Percentiles rank a stretch among this genome's conserved stretches.
Evolutionary conservation across 2,113 vertebrate species (phyloP).

Genomic region (Pontoporia blainvillei): DNA sequence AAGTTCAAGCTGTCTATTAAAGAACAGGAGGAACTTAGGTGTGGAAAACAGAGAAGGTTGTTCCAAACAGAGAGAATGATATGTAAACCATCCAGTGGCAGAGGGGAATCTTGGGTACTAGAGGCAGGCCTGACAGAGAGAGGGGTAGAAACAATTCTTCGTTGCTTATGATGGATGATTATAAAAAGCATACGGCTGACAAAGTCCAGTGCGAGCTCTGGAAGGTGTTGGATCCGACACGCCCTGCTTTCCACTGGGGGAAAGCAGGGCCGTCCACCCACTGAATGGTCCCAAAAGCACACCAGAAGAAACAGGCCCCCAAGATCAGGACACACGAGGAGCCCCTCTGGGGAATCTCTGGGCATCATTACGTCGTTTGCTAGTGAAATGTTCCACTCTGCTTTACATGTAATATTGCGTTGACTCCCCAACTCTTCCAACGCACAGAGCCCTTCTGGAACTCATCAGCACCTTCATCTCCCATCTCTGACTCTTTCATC

Average conservation of each 20-base stretch:
- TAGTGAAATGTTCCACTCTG: conserved; percentile 27
- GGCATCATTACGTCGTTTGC: conserved; percentile 30
- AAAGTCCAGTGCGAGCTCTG: not conserved
- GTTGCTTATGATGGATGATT: not conserved
- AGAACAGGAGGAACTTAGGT: not conserved
- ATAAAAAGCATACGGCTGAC: not conserved
- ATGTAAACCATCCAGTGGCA: not conserved
- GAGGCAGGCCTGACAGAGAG: not conserved
- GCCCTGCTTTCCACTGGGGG: not conserved
- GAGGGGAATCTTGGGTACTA: not conserved
- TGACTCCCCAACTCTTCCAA: not conserved
- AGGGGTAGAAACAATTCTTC: not conserved
- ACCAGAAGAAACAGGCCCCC: not conserved
- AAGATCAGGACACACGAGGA: not conserved
- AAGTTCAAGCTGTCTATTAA: not conserved
- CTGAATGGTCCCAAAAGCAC: not conserved
- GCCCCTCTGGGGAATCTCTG: not conserved
- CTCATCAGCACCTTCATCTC: conserved; percentile 54
- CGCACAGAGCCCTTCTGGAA: conserved; percentile 44
- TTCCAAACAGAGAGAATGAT: not conserved
- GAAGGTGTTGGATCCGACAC: not conserved
- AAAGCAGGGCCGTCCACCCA: not conserved
- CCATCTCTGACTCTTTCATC: not conserved
- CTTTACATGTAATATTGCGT: not conserved
- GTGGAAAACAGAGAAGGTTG: not conserved